Percentiles rank a stretch among this genome's conserved stretches.
Evolutionary conservation across 2,888 invertebrate genomes (phyloP).

Genomic region (Augiades crinisus): DNA sequence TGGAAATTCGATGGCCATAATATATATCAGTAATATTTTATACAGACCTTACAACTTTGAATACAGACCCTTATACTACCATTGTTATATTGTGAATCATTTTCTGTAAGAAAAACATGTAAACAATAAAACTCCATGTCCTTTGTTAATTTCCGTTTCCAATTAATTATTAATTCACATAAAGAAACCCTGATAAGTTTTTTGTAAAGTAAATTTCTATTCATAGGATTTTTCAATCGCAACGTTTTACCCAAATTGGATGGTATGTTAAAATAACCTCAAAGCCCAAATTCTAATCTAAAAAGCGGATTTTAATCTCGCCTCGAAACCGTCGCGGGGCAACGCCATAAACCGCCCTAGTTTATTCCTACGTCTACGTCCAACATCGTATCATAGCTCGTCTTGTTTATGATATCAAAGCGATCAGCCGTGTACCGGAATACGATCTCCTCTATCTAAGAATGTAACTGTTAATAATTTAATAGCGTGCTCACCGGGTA

Average conservation of each 20-base stretch:
- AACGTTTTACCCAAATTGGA: no score
- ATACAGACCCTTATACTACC: no score
- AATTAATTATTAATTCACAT: no score
- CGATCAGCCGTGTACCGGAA: conserved; percentile 27
- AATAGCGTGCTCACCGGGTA: conserved; percentile 38
- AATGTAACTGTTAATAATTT: conserved; percentile 40
- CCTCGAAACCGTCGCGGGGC: background rate
- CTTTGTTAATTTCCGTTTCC: no score
- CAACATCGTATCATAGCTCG: conserved; percentile 18
- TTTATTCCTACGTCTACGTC: conserved; percentile 12
- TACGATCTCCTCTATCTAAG: conserved; percentile 33
- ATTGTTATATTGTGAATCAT: no score
- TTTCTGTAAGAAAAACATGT: no score
- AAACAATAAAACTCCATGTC: no score
- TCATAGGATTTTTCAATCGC: no score
- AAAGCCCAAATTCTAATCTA: background rate
- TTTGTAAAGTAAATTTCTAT: no score
- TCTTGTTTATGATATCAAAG: conserved; percentile 26
- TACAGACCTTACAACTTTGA: no score
- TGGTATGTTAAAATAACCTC: no score
- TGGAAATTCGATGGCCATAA: background rate
- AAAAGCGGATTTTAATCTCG: background rate
- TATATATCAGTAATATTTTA: background rate
- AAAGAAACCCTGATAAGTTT: no score
- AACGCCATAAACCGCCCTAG: conserved; percentile 2